phyloP scores from a whole-genome alignment of 92 coral and sea anemone genomes.

The Montipora capitata region DNA sequence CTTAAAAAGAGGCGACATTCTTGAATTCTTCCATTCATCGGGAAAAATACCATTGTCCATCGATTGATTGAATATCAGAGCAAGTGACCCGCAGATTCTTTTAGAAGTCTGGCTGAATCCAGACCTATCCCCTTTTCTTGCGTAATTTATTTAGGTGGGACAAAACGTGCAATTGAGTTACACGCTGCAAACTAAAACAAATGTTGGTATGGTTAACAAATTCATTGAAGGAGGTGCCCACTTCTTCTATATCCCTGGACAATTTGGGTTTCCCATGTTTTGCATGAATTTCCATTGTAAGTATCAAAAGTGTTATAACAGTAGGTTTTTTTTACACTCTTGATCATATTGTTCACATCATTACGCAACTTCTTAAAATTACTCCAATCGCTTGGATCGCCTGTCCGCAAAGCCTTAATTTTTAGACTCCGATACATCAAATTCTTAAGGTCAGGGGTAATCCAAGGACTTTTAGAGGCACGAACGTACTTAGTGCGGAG shows the following conservation, averaged over 20 bases:
- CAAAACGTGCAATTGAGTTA: not conserved
- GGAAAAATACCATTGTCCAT: too few relatives aligned
- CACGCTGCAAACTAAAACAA: too few relatives aligned
- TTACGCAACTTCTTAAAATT: constrained; percentile 47
- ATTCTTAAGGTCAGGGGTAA: not conserved
- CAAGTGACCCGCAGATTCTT: too few relatives aligned
- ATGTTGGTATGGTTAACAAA: too few relatives aligned
- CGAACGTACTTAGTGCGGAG: constrained; percentile 1
- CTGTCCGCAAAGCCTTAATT: not conserved
- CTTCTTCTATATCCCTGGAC: too few relatives aligned
- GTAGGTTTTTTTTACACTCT: not conserved
- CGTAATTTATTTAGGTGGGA: not conserved
- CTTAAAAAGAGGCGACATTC: too few relatives aligned
- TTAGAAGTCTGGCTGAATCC: not conserved
- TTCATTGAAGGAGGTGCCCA: too few relatives aligned
- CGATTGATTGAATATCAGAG: not conserved
- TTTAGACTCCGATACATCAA: too few relatives aligned
- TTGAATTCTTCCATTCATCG: too few relatives aligned
- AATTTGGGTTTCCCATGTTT: constrained; percentile 5
- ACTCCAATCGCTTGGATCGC: constrained; percentile 22
- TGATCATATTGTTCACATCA: constrained; percentile 59
- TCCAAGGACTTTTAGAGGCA: constrained; percentile 46
- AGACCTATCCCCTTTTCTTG: not conserved
- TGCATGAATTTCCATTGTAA: not conserved
- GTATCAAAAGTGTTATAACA: not conserved